Base-by-base conservation (phyloP, 1,140 invertebrate genomes). In the Globodera rostochiensis region DNA sequence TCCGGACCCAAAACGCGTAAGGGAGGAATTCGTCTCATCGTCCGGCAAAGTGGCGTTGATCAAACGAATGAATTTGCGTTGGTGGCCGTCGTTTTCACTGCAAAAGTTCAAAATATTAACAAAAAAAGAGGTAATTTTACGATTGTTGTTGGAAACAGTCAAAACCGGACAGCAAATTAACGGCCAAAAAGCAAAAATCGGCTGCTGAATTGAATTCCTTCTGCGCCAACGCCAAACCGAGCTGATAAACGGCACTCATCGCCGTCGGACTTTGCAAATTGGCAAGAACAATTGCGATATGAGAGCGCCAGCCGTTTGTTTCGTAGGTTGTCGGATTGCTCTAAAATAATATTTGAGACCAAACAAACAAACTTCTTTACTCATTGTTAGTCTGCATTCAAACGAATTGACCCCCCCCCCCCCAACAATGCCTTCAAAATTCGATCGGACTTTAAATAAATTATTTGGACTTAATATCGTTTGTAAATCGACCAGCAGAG, bases 101-200 rank as follows among this genome's bases (percentile, higher is more conserved):
- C 57, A 82, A 69, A 81, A 82, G 19, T 81, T 8, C 0, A 19
- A 66, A 60, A 57, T 36, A 76, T 21, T 50, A 25, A 0, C 36
- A 77, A 81, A 49, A 36, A 80, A 46, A 45, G 46, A 6, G n/a
- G 60, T 49, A 45, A 45, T 45, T 21, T 57, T 67, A 45, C 13
- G 25, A 25, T 36, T 57, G 53, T 60, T 67, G 75, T 49, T 57
- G 36, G 53, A 85, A 85, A 70, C 84, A 85, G 46, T 85, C 77
- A 53, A 66, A 82, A n/a, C 83, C 80, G 45, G 82, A 80, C 25
- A 86, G 70, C 47, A 86, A 74, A 74, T 87, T 88, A 1, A 85
- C 85, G 60, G 87, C 85, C 6, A 87, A 60, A 73, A 87, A 87
- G 67, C 86, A 87, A 73, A 87, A 87, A 75, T 87, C 86, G 45